Evolutionary conservation across 2,113 vertebrate genomes (phyloP).

Genomic region (Rynchops niger): DNA sequence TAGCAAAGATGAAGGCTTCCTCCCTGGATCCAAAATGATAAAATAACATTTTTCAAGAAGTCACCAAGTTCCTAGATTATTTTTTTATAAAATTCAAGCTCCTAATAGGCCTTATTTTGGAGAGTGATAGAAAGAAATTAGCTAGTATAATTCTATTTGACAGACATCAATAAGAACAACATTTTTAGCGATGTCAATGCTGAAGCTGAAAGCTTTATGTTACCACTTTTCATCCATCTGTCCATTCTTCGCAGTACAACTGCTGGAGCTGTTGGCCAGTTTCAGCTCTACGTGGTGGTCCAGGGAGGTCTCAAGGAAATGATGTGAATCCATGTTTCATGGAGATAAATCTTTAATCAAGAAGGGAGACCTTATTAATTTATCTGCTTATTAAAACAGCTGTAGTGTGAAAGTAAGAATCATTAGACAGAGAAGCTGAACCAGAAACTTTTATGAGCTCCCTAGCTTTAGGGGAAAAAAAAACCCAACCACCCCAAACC

Average conservation of each 20-base stretch:
- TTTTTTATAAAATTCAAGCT: background rate
- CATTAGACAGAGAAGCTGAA: background rate
- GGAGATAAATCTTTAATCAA: background rate
- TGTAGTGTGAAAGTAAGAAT: background rate
- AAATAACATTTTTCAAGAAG: background rate
- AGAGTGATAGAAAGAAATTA: background rate
- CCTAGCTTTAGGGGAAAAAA: background rate
- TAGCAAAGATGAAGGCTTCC: background rate
- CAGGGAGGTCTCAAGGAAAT: background rate
- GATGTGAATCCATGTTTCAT: background rate
- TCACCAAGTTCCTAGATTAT: background rate
- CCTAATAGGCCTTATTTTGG: background rate
- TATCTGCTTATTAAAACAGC: background rate
- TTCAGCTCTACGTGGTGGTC: background rate
- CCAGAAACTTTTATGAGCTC: background rate
- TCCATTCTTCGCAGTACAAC: background rate
- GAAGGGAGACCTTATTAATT: background rate
- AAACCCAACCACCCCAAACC: fast-evolving
- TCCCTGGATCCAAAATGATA: background rate
- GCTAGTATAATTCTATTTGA: background rate
- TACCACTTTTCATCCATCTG: background rate
- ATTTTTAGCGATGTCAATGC: background rate
- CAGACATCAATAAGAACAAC: background rate
- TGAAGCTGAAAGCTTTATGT: background rate
- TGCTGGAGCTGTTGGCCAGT: background rate